Percentiles rank a stretch among this genome's conserved stretches.
Evolutionary conservation across 2,113 vertebrate species (phyloP).

Genomic region (Pseudopipra pipra): DNA sequence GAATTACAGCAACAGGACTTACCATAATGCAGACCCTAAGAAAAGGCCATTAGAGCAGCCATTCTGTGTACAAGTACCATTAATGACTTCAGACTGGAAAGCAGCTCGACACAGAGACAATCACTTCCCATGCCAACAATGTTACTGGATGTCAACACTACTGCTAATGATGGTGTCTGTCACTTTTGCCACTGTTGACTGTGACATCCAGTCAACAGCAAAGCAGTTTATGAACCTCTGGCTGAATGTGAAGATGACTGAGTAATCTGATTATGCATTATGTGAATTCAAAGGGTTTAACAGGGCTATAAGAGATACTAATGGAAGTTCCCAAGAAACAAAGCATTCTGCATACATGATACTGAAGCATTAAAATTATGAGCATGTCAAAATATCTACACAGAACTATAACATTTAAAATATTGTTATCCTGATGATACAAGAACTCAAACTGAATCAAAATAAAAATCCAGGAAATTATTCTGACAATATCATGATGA

Average conservation of each 20-base stretch:
- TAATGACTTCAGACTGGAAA: conserved; percentile 30
- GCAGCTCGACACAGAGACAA: background rate
- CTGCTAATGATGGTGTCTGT: background rate
- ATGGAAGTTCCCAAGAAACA: background rate
- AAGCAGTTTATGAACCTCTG: background rate
- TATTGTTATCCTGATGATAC: background rate
- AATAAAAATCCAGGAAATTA: background rate
- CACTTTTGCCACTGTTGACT: background rate
- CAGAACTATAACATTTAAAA: background rate
- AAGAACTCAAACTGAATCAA: background rate
- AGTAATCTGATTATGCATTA: background rate
- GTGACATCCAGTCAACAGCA: background rate
- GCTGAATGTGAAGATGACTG: background rate
- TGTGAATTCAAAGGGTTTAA: background rate
- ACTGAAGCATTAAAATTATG: background rate
- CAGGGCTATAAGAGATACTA: background rate
- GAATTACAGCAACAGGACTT: background rate
- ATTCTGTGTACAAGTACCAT: background rate
- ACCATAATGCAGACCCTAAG: background rate
- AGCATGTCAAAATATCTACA: background rate
- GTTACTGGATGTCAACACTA: background rate
- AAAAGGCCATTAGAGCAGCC: background rate
- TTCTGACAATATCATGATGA: background rate
- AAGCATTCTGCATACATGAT: background rate
- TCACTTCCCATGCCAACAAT: background rate